phyloP scores from a whole-genome alignment of 2,888 invertebrate species.

The Tuberolachnus salignus region DNA sequence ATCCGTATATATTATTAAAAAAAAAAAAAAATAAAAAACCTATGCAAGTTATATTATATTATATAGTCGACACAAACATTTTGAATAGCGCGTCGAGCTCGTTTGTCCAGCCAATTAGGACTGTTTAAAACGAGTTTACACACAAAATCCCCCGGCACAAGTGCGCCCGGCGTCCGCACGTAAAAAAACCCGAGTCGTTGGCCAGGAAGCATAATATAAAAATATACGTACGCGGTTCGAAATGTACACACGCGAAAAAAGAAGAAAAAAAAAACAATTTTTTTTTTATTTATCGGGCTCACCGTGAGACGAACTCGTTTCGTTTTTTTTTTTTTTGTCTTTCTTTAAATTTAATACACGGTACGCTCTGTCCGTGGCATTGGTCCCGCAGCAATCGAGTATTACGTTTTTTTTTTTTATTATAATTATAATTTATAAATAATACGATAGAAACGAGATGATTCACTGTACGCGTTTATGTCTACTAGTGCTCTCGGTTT shows the following conservation, averaged over 20 bases:
- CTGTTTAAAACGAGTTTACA: conserved; percentile 47
- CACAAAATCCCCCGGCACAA: conserved; percentile 28
- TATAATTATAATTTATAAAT: background rate
- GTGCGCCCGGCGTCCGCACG: conserved; percentile 44
- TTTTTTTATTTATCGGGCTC: background rate
- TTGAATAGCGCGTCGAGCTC: conserved; percentile 46
- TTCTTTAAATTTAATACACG: no score
- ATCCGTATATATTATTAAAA: conserved; percentile 2
- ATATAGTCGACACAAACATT: conserved; percentile 22
- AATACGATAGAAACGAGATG: no score
- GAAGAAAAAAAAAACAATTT: conserved; percentile 10
- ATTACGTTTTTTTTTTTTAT: background rate
- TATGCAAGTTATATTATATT: conserved; percentile 8
- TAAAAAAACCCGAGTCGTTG: background rate
- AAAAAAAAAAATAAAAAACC: background rate
- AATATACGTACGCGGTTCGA: background rate
- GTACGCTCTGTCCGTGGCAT: no score
- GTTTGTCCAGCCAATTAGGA: conserved; percentile 54
- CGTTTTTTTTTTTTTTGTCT: no score
- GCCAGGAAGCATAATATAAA: background rate
- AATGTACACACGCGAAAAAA: background rate
- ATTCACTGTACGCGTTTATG: no score
- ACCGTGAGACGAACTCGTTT: background rate
- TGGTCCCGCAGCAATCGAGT: background rate
- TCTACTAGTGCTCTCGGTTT: no score